Conservation (phyloP, 2,797 vertebrate genomes). For the Pangasius larnaudii region DNA sequence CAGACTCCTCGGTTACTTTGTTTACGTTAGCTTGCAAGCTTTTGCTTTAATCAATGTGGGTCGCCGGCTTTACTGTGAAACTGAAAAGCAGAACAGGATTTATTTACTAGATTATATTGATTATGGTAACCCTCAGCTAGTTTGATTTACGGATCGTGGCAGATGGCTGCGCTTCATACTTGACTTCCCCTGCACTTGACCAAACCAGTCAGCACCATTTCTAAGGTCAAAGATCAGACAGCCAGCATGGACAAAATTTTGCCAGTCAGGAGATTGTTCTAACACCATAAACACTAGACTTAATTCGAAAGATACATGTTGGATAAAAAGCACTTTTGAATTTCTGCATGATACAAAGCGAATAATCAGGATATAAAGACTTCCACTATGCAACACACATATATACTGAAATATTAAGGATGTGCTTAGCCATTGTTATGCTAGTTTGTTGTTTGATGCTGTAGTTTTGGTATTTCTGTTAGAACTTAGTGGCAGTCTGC, state of each 20-base stretch:
- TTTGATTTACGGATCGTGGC: conserved; percentile 55
- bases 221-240: conserved; percentile 28
- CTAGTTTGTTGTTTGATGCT: neutral
- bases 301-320: neutral
- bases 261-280: conserved; percentile 21
- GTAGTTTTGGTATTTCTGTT: neutral
- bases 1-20: conserved; percentile 42
- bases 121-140: conserved; percentile 29
- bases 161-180: conserved; percentile 38
- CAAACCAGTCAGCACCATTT: conserved; percentile 45
- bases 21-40: conserved; percentile 49
- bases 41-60: conserved; percentile 52
- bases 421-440: neutral
- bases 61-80: conserved; percentile 45
- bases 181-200: conserved; percentile 48
- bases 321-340: neutral
- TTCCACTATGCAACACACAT: neutral
- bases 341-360: neutral
- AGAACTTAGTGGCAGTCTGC: neutral
- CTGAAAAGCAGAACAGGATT: conserved; percentile 54
- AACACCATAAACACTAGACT: neutral
- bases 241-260: conserved; percentile 29
- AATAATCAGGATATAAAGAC: neutral
- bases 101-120: conserved; percentile 56
- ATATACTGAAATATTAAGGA: neutral